Base-by-base conservation (phyloP, 1,140 invertebrate genomes). In the Fopius arisanus region DNA sequence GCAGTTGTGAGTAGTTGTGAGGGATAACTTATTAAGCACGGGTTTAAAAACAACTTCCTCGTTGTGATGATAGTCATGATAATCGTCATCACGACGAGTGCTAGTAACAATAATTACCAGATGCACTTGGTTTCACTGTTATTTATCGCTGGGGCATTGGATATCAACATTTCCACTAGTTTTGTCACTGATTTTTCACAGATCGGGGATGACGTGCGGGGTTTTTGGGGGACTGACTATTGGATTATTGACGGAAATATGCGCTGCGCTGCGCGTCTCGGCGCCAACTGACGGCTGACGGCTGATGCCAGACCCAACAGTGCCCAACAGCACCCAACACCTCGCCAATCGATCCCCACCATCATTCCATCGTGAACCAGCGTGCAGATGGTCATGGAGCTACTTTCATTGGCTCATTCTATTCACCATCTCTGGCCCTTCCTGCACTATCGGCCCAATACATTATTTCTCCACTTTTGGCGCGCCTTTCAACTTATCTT, bases 281-380 rank as follows among this genome's bases (percentile, higher is more conserved):
- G 66, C 73, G 72, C 74, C 63, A 71, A 80, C 79, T 80, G 72
- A 63, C 40, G 37, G 14, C 62, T 31, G 65, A 48, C n/a, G n/a
- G n/a, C n/a, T n/a, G n/a, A n/a, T n/a, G n/a, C n/a, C n/a, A n/a
- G n/a, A n/a, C n/a, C n/a, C n/a, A n/a, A n/a, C n/a, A n/a, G n/a
- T n/a, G n/a, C n/a, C n/a, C n/a, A n/a, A n/a, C n/a, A n/a, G n/a
- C n/a, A n/a, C 23, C 37, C 9, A 72, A 59, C 29, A 21, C 26
- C 16, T 29, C 19, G 31, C 26, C 19, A 40, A 48, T 67, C 16
- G 51, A 59, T 73, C 71, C 71, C 71, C 70, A n/a, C n/a, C n/a
- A n/a, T n/a, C n/a, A n/a, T n/a, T n/a, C n/a, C n/a, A n/a, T n/a
- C n/a, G n/a, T n/a, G n/a, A n/a, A n/a, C n/a, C n/a, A 31, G 40